A percentile compares a stretch with the other conserved stretches of the same genome.
Conservation (phyloP, 2,888 invertebrate species). For the Epistrophe eligans region DNA sequence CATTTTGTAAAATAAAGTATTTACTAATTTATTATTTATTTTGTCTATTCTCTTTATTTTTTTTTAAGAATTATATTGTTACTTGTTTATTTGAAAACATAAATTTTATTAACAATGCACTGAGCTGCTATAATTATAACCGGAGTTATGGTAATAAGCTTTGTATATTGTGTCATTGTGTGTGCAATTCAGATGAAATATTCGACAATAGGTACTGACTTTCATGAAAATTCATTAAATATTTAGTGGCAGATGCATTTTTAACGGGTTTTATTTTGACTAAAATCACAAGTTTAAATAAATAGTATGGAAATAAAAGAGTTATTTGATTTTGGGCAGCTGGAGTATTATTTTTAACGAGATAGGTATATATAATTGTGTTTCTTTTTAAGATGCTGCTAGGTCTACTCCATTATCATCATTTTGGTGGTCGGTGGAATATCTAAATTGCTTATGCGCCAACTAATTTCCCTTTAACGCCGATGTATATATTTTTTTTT, state of each 20-base stretch:
- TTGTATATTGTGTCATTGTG: not conserved
- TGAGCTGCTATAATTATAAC: not conserved
- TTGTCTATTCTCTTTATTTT: not conserved
- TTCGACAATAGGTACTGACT: not conserved
- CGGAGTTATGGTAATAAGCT: not conserved
- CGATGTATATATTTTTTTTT: not conserved
- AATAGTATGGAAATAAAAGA: not conserved
- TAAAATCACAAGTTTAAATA: not conserved
- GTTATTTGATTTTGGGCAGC: not conserved
- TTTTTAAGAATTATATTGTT: not conserved
- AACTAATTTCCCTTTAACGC: not conserved
- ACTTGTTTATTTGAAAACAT: not conserved
- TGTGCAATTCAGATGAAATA: constrained; percentile 6
- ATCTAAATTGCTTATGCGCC: not conserved
- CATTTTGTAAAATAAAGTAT: constrained; percentile 10
- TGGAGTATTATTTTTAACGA: not conserved
- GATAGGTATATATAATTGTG: not conserved
- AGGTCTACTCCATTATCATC: constrained; percentile 2
- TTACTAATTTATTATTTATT: not conserved
- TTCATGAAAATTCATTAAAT: not conserved
- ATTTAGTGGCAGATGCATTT: not conserved
- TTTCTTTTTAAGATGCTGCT: not conserved
- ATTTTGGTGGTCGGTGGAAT: not conserved
- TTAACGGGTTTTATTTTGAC: not conserved
- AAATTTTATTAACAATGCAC: not conserved